Percentiles rank a stretch among this genome's conserved stretches.
Conservation (phyloP, 2,888 invertebrate genomes). For the Noctua fimbriata region DNA sequence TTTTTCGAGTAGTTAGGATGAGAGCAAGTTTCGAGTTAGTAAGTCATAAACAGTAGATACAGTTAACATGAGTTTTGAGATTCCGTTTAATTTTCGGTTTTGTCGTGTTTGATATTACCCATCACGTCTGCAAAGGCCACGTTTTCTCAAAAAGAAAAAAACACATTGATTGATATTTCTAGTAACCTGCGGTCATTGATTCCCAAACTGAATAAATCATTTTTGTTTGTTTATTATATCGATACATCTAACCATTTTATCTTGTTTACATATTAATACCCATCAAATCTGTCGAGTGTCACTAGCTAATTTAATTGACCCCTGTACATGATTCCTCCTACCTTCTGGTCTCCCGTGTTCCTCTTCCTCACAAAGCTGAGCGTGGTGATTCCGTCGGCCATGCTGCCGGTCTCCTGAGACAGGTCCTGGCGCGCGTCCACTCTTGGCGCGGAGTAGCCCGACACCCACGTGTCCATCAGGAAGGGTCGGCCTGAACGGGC, state of each 20-base stretch:
- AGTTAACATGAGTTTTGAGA: neutral
- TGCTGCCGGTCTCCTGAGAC: slow-evolving; percentile 92
- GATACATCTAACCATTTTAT: neutral
- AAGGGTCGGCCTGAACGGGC: slow-evolving; percentile 94
- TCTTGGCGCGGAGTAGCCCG: slow-evolving; percentile 94
- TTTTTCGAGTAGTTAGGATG: neutral
- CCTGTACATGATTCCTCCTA: neutral
- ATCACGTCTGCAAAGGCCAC: neutral
- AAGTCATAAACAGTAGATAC: no score
- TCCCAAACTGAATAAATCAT: neutral
- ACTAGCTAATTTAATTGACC: neutral
- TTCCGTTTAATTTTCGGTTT: neutral
- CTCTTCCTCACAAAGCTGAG: slow-evolving; percentile 95
- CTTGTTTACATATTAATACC: neutral
- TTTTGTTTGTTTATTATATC: neutral
- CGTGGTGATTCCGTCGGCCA: slow-evolving; percentile 94
- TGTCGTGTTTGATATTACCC: neutral
- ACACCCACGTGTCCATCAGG: slow-evolving; percentile 96
- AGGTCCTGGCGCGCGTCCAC: slow-evolving; percentile 94
- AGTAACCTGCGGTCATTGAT: neutral
- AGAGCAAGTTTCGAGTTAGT: no score
- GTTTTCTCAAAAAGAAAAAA: neutral
- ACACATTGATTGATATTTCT: neutral
- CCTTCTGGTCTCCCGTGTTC: slow-evolving; percentile 92
- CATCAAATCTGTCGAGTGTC: neutral